Conservation (phyloP, 1,140 invertebrate species). For the Atta texana region DNA sequence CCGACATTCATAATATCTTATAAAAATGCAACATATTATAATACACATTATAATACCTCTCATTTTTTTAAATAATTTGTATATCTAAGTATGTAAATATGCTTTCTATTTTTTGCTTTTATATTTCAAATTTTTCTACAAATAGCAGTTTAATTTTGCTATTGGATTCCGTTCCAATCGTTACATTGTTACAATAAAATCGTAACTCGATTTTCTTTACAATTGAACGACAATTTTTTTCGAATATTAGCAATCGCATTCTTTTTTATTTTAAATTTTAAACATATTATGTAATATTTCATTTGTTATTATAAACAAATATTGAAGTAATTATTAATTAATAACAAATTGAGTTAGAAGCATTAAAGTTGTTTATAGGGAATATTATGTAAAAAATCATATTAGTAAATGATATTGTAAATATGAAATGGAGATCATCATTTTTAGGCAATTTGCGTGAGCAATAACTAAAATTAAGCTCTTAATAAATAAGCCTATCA, state of each 20-base stretch:
- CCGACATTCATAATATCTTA: neutral
- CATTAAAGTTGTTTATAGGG: neutral
- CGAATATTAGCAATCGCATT: neutral
- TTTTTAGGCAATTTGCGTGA: constrained; percentile 38
- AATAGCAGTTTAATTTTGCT: constrained; percentile 11
- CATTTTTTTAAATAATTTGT: neutral
- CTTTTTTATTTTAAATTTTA: neutral
- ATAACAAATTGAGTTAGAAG: neutral
- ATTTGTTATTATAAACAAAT: neutral
- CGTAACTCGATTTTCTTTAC: neutral
- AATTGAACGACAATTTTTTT: neutral
- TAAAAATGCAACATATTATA: neutral
- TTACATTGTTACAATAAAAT: constrained; percentile 15
- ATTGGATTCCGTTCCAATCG: neutral
- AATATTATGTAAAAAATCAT: neutral
- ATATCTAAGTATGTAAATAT: neutral
- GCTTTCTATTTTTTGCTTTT: neutral
- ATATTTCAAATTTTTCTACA: neutral
- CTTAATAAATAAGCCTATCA: constrained; percentile 46
- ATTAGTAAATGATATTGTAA: neutral
- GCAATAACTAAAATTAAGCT: constrained; percentile 41
- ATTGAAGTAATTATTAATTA: neutral
- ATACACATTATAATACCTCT: neutral
- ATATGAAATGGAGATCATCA: neutral
- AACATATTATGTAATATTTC: neutral